Evolutionary conservation across 2,888 invertebrate genomes (phyloP), one percentile per base, ranked within the genome.

Genomic region (Sminthurides aquaticus): DNA sequence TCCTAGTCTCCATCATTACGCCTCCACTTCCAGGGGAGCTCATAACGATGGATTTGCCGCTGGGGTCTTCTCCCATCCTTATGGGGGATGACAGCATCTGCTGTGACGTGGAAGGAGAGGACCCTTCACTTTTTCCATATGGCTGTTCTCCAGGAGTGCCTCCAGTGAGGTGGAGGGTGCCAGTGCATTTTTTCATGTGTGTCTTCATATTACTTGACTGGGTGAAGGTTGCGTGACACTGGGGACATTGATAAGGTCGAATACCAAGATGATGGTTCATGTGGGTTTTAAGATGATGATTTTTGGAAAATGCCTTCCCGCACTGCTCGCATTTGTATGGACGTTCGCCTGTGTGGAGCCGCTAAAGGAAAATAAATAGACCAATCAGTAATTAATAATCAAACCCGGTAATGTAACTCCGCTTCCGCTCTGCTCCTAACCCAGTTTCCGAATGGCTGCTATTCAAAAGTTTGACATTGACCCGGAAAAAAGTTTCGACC

Each of bases 141-240:
- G 5, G 43, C 43, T 34, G 43, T 34, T 34, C 8, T 34, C 15
- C 43, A 15, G 52, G 15, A 52, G 20, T 22, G 52, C 52, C 52
- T 52, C 20, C 52, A 5, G 52, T 52, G 11, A 52, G 20, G 20
- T 52, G 52, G 5, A 52, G 52, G 26, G 27, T 27, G 0, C 71
- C 74, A 18, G 72, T 68, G 74, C 90, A 91, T 77, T 90, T 90
- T 78, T 90, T 90, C 76, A 85, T 84, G 77, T 91, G 90, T 0
- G 90, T 91, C 71, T 90, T 82, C 90, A 90, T 91, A 76, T 91
- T 91, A 73, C 89, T 89, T 57, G 89, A 89, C 78, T 90, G 90
- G 0, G 90, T 89, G 77, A 91, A 91, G 15, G 87, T 84, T 49
- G 90, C 82, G 26, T 64, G 67, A 49, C 74, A 74, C 34, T 74